Evolutionary conservation across 1,140 invertebrate genomes (phyloP).

Genomic region (Papilio glaucus): DNA sequence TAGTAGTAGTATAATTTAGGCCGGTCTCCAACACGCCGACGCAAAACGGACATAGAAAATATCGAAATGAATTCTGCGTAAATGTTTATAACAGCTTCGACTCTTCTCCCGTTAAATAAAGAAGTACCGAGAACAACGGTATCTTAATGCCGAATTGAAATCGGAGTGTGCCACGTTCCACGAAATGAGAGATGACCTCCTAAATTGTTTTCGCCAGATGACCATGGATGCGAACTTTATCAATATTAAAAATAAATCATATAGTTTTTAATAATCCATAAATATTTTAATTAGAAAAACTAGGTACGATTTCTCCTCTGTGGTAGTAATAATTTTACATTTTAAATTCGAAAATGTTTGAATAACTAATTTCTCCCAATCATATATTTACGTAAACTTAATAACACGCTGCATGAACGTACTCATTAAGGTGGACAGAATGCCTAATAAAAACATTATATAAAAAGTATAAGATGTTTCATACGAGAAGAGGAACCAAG

Average conservation of each 20-base stretch:
- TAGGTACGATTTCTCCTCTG: too few species aligned
- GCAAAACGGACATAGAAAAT: constrained; percentile 47
- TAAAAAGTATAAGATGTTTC: too few species aligned
- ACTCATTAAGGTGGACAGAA: too few species aligned
- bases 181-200: constrained; percentile 50
- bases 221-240: too few species aligned
- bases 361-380: too few species aligned
- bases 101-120: constrained; percentile 56
- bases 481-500: too few species aligned
- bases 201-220: constrained; percentile 38
- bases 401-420: too few species aligned
- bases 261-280: background rate
- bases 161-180: constrained; percentile 55
- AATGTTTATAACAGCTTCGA: constrained; percentile 52
- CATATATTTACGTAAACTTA: too few species aligned
- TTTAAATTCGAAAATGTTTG: too few species aligned
- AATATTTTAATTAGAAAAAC: background rate
- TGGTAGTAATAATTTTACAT: too few species aligned
- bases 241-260: background rate
- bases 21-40: constrained; percentile 34
- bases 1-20: constrained; percentile 14
- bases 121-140: constrained; percentile 70
- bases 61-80: constrained; percentile 61
- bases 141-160: constrained; percentile 62
- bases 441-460: too few species aligned